A percentile compares a stretch with the other conserved stretches of the same genome.
These are phyloP conservation scores for Ctenomys sociabilis DNA, from an alignment of 2,113 vertebrate genomes.

Conservation along the genomic window DNA sequence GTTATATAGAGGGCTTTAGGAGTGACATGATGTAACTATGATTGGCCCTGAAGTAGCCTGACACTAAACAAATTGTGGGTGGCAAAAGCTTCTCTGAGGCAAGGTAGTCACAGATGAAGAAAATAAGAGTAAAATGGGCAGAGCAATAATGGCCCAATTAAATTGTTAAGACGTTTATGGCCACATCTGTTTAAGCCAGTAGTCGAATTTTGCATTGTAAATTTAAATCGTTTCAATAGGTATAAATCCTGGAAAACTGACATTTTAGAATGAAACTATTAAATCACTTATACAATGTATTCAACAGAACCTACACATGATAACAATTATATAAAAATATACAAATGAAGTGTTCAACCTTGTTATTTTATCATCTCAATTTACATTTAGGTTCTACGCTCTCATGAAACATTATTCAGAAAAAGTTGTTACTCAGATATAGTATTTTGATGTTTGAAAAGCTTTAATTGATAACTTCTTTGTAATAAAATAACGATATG, in stretches of 20 bases:
- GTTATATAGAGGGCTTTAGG: background rate
- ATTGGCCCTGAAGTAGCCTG: background rate
- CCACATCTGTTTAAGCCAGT: background rate
- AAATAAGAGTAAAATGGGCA: background rate
- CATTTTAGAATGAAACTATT: conserved; percentile 32
- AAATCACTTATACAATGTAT: conserved; percentile 30
- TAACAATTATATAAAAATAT: conserved; percentile 10
- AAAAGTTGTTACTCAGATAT: conserved; percentile 40
- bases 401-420: conserved; percentile 45
- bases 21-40: background rate
- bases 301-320: background rate
- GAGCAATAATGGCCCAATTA: background rate
- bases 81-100: background rate
- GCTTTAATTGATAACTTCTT: conserved; percentile 11
- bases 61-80: conserved; percentile 40
- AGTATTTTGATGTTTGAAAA: conserved; percentile 13
- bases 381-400: conserved; percentile 27
- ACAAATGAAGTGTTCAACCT: background rate
- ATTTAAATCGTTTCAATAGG: conserved; percentile 11
- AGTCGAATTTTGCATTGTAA: conserved; percentile 25
- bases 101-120: background rate
- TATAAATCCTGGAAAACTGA: conserved; percentile 16
- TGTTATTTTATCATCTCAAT: conserved; percentile 20
- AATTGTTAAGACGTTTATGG: conserved; percentile 10
- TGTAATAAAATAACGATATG: background rate